phyloP scores from a whole-genome alignment of 2,888 invertebrate genomes.

The Chrysotoxum bicinctum region DNA sequence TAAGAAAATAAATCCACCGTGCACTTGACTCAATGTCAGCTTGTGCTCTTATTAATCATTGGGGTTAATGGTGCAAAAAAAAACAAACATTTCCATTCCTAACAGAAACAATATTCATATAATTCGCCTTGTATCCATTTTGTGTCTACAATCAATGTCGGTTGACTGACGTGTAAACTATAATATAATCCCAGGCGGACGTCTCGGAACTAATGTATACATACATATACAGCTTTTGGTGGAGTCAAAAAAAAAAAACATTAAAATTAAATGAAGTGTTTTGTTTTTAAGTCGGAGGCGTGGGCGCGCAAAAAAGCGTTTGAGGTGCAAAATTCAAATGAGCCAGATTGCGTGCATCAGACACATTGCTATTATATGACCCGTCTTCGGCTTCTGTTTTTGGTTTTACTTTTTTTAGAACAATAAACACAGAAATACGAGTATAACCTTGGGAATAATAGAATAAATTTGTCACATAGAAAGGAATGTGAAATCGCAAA shows the following conservation, averaged over 20 bases:
- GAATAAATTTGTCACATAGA: not conserved
- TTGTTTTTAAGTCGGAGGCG: slow-evolving; percentile 28
- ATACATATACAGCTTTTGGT: slow-evolving; percentile 2
- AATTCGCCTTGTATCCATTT: slow-evolving; percentile 62
- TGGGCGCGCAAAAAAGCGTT: slow-evolving; percentile 34
- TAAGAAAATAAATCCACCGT: slow-evolving; percentile 27
- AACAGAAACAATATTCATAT: slow-evolving; percentile 32
- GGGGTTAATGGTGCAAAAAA: slow-evolving; percentile 26
- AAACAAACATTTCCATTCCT: not conserved
- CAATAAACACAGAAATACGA: not conserved
- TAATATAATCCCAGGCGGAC: not conserved
- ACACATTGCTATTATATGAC: slow-evolving; percentile 17
- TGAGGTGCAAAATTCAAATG: slow-evolving; percentile 58
- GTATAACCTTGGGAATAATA: not conserved
- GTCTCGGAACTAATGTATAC: not conserved
- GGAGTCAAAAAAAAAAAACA: slow-evolving; percentile 28
- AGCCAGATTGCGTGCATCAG: slow-evolving; percentile 55
- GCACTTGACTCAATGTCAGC: slow-evolving; percentile 11
- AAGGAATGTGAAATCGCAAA: too few species aligned
- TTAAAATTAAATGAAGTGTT: slow-evolving; percentile 54
- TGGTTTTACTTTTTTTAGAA: slow-evolving; percentile 9
- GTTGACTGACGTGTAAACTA: slow-evolving; percentile 2
- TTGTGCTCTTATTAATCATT: slow-evolving; percentile 41
- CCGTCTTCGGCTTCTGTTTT: slow-evolving; percentile 37
- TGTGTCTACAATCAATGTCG: not conserved